These are phyloP conservation scores for Beris chalybata DNA, from an alignment of 2,888 invertebrate species.

Conservation along the genomic window DNA sequence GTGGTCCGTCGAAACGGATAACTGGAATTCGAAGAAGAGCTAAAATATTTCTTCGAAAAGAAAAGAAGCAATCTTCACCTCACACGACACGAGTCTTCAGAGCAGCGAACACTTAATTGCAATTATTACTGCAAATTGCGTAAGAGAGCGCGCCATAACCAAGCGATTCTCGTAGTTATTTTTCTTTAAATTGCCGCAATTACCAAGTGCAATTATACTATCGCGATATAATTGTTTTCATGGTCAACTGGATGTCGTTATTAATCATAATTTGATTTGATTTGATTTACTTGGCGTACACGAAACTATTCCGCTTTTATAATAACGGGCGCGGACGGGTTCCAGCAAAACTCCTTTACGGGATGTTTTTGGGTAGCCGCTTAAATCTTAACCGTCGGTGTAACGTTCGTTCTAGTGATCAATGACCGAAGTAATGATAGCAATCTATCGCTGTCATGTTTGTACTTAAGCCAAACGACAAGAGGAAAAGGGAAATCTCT, in stretches of 20 bases:
- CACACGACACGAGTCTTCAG: constrained; percentile 18
- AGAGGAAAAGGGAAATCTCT: too few species aligned
- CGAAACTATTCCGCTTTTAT: too few species aligned
- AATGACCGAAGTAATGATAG: too few species aligned
- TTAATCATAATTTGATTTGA: neutral
- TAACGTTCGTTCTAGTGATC: too few species aligned
- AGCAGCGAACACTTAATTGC: constrained; percentile 26
- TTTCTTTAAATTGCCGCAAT: constrained; percentile 27
- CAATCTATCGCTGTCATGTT: too few species aligned
- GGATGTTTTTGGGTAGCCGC: too few species aligned
- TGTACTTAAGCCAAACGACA: too few species aligned
- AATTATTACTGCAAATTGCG: constrained; percentile 25
- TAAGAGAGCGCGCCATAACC: neutral
- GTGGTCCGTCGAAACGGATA: constrained; percentile 1
- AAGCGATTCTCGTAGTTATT: constrained; percentile 16
- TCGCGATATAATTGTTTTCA: constrained; percentile 15
- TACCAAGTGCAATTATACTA: constrained; percentile 29
- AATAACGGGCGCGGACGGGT: too few species aligned
- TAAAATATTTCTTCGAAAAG: neutral
- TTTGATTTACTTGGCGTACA: too few species aligned
- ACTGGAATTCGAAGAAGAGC: neutral
- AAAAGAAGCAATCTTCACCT: constrained; percentile 1
- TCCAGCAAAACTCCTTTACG: too few species aligned
- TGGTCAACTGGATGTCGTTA: constrained; percentile 19
- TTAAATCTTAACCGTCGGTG: too few species aligned